A percentile compares a stretch with the other conserved stretches of the same genome.
phyloP scores from a whole-genome alignment of 2,888 invertebrate genomes.

The Mesochorus sp. region DNA sequence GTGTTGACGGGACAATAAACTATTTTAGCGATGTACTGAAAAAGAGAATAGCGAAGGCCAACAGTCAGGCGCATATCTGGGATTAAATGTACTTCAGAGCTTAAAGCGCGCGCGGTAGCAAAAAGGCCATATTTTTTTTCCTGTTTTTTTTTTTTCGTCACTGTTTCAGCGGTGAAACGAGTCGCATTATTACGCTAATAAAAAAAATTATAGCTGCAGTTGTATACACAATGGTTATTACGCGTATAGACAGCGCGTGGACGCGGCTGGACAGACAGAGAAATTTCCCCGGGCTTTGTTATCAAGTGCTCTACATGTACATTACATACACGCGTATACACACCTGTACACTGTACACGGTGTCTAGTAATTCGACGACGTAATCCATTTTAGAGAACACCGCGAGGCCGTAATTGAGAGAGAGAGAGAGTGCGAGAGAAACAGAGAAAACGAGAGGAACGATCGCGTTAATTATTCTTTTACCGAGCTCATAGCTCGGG shows the following conservation, averaged over 20 bases:
- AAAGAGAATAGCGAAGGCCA: not conserved
- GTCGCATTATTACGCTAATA: slow-evolving; percentile 25
- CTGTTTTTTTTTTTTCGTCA: not conserved
- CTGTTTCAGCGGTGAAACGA: slow-evolving; percentile 23
- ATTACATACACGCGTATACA: not conserved
- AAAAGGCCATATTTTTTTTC: not conserved
- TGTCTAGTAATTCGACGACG: slow-evolving; percentile 54
- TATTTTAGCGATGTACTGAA: not conserved
- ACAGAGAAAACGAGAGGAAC: too few relatives aligned
- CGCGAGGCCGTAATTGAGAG: slow-evolving; percentile 49
- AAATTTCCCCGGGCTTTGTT: slow-evolving; percentile 47
- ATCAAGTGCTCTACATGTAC: slow-evolving; percentile 10
- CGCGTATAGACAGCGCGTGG: not conserved
- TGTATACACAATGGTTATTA: slow-evolving; percentile 30
- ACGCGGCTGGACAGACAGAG: slow-evolving; percentile 3
- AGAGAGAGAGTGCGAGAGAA: too few relatives aligned
- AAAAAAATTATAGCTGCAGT: slow-evolving; percentile 41
- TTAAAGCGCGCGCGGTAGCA: not conserved
- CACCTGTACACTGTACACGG: slow-evolving; percentile 12
- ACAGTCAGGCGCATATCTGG: not conserved
- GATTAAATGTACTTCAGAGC: slow-evolving; percentile 14
- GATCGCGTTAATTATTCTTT: slow-evolving; percentile 60
- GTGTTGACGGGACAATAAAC: not conserved
- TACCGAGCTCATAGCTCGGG: slow-evolving; percentile 43
- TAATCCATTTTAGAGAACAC: slow-evolving; percentile 58